Base-by-base conservation (phyloP, 1,140 invertebrate genomes). In the Frieseomelitta varia region DNA sequence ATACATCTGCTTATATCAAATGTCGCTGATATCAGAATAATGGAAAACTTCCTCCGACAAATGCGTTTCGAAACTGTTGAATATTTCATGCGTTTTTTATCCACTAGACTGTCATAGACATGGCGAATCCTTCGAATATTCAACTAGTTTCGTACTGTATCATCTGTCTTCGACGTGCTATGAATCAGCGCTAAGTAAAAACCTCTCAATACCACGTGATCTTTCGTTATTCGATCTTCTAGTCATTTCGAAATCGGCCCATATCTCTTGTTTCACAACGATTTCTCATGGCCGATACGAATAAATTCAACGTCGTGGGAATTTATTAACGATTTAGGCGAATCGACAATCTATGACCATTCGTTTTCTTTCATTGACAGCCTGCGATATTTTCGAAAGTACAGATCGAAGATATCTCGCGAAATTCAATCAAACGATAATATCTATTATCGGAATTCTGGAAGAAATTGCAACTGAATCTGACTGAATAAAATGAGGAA, bases 111-210 rank as follows among this genome's bases (percentile, higher is more conserved):
- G 21, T 39, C 71, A 14, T 27, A 27, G 39, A 71, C 6, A 27
- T 51, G 4, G 11, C 21, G n/a, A 30, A 53, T 78, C 14, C 61
- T 53, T 10, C 17, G 55, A 77, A 51, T 65, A 65, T 51, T 51
- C 47, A 58, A 65, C 27, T 17, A 63, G 14, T 51, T 39, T 19
- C 27, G 19, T 34, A 34, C 11, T 24, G 55, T 72, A 51, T 51
- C 75, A 65, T 39, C 75, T 47, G 75, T 15, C 21, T 47, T 51
- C 61, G 76, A 78, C 76, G 10, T 4, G 39, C 58, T 14, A 65
- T 78, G 47, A 78, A 78, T 78, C 76, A 78, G n/a, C 58, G 58
- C 39, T 77, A 65, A 65, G n/a, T 51, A n/a, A 65, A 65, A 51
- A 65, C 47, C 61, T 30, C 76, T 78, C 58, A 17, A 65, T 11